Conservation (phyloP, 2,797 vertebrate genomes). For the Sitta carolinensis region DNA sequence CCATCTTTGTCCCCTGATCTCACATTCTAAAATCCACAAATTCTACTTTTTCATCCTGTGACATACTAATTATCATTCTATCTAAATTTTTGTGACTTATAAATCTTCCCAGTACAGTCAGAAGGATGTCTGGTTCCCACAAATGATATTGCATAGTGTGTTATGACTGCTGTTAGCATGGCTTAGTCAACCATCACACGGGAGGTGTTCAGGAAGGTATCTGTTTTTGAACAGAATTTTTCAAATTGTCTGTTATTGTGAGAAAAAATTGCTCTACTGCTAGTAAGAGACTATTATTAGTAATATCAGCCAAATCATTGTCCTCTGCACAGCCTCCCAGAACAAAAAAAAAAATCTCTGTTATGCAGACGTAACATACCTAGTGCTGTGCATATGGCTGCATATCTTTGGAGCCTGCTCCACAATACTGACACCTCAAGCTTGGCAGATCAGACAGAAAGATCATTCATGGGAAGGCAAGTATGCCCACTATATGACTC, state of each 20-base stretch:
- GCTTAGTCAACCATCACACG: neutral
- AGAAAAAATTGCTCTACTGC: neutral
- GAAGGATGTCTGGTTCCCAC: too few species aligned
- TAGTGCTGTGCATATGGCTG: neutral
- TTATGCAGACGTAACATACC: accelerated
- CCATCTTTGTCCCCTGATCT: too few species aligned
- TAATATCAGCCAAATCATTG: neutral
- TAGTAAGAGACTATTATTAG: neutral
- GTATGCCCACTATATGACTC: neutral
- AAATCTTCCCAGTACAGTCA: too few species aligned
- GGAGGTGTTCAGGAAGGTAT: neutral
- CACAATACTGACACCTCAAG: neutral
- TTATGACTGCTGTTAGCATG: neutral
- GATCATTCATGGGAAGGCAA: neutral
- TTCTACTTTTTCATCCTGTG: too few species aligned
- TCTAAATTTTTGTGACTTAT: too few species aligned
- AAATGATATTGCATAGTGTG: accelerated
- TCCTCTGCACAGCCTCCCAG: neutral
- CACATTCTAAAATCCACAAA: too few species aligned
- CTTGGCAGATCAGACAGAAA: neutral
- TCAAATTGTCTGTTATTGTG: neutral
- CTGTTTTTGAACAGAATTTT: neutral
- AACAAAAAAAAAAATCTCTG: neutral
- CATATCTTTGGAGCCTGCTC: neutral
- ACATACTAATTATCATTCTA: too few species aligned